These are phyloP conservation scores for Cylas formicarius DNA, from an alignment of 1,140 invertebrate genomes.

Conservation along the genomic window DNA sequence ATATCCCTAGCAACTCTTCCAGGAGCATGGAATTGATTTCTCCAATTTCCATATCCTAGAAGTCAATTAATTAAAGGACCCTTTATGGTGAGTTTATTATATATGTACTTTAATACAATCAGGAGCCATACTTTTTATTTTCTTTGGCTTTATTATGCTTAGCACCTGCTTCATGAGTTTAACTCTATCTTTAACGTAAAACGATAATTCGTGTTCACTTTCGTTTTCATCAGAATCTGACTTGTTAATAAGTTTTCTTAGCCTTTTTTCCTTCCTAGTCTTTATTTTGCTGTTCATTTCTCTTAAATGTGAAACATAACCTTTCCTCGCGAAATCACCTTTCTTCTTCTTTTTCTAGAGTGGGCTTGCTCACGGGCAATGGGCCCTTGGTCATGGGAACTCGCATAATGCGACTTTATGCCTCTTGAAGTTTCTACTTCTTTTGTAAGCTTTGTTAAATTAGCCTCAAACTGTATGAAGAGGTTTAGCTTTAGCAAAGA, in stretches of 20 bases:
- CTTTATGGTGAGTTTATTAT: neutral
- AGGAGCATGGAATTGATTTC: conserved; percentile 55
- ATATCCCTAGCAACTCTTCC: conserved; percentile 47
- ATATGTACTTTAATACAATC: conserved; percentile 46
- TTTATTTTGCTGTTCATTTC: too few relatives aligned
- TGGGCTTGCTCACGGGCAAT: too few relatives aligned
- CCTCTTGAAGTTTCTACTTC: too few relatives aligned
- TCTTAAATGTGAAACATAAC: too few relatives aligned
- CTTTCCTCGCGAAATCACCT: too few relatives aligned
- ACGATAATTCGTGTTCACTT: conserved; percentile 44
- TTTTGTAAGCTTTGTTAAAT: too few relatives aligned
- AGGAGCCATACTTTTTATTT: conserved; percentile 53
- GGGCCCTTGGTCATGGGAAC: too few relatives aligned
- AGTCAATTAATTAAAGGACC: conserved; percentile 12
- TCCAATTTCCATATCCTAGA: conserved; percentile 46
- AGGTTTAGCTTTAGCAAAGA: too few relatives aligned
- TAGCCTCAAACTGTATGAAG: too few relatives aligned
- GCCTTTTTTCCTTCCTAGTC: conserved; percentile 27
- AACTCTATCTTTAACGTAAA: conserved; percentile 55
- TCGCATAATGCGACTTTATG: too few relatives aligned
- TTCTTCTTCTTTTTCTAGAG: too few relatives aligned
- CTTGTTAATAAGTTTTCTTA: conserved; percentile 24
- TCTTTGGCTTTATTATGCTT: conserved; percentile 52
- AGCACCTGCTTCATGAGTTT: conserved; percentile 58
- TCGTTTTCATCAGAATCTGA: conserved; percentile 31